These are phyloP conservation scores for Littorina saxatilis DNA, from an alignment of 1,140 invertebrate genomes.

Conservation along the genomic window DNA sequence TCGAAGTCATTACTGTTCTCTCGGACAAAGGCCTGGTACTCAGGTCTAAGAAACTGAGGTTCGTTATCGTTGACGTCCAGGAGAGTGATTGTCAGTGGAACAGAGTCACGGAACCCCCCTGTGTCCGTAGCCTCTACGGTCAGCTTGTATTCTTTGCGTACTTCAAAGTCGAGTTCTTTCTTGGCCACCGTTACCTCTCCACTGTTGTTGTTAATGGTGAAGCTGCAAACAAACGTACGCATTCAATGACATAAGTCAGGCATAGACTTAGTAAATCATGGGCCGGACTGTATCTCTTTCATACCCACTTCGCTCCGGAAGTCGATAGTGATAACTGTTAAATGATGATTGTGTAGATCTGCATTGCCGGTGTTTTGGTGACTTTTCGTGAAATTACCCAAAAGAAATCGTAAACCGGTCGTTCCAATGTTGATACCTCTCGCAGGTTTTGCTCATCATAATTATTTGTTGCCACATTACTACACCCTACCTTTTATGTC, in stretches of 20 bases:
- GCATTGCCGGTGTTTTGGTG: neutral
- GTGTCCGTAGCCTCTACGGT: constrained; percentile 94
- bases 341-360: neutral
- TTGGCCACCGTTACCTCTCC: constrained; percentile 32
- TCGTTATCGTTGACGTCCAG: neutral
- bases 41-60: constrained; percentile 37
- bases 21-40: constrained; percentile 18
- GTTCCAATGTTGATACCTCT: neutral
- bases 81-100: constrained; percentile 24
- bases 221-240: neutral
- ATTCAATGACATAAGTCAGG: no score
- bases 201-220: constrained; percentile 24
- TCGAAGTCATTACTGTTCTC: neutral
- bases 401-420: neutral
- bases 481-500: no score
- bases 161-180: constrained; percentile 86
- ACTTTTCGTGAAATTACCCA: neutral
- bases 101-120: constrained; percentile 77
- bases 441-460: no score
- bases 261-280: neutral
- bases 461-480: no score
- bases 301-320: no score
- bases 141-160: constrained; percentile 88
- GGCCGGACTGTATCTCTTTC: no score
- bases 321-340: no score